Base-by-base conservation (phyloP, 2,888 invertebrate genomes). In the Aphidius colemani region DNA sequence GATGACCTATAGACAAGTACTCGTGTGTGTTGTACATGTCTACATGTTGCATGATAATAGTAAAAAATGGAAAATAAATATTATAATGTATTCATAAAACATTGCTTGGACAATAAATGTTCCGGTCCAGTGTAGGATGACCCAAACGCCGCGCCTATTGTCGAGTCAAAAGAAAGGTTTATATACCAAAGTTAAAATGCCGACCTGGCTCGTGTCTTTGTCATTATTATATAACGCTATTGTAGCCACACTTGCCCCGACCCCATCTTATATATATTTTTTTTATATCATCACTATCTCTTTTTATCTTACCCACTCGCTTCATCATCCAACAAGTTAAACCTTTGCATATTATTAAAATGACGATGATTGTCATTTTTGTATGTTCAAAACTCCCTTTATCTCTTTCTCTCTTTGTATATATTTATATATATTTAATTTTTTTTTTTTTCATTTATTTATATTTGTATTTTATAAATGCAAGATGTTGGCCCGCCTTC, bases 331-430 rank as follows among this genome's bases (percentile, higher is more conserved):
- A 30, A 73, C 75, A 79, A 75, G 71, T 61, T 69, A 69, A 30
- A 65, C 77, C 78, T 79, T 78, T 79, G 78, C 79, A 79, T 79
- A 78, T 78, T 78, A 79, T 79, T 79, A 82, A 82, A 82, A 82
- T 80, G 80, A 82, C 81, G 82, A 82, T 82, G 81, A 82, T 82
- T 81, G 81, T 82, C 81, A 81, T 80, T 81, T 81, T 78, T 79
- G 73, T 76, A 72, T 71, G 74, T 64, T 66, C 68, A 65, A 58
- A 60, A 51, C 61, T 65, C 61, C 46, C 68, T 64, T 63, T 61
- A 56, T 49, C 40, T 48, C 53, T 44, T 53, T 55, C 41, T 65
- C 65, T 53, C 57, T 59, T 48, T 67, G 13, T 18, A 18, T 18
- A 18, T 18, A 18, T 18, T 18, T 18, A 18, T 13, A 13, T 13